phyloP scores from a whole-genome alignment of 2,888 invertebrate species.

The Stegophylla sp. region DNA sequence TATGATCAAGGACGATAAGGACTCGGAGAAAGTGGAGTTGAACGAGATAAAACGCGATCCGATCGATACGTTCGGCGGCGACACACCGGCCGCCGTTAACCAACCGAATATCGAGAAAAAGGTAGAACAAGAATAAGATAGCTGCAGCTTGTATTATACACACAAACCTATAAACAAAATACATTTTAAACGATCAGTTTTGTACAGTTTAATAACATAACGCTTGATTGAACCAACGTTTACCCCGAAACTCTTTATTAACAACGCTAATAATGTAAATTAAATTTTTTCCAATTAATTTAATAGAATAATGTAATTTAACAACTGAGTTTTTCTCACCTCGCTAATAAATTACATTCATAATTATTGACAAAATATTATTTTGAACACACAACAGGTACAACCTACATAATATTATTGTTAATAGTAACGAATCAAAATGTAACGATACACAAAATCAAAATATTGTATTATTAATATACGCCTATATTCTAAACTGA shows the following conservation, averaged over 20 bases:
- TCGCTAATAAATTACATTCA: no score
- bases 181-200: not conserved
- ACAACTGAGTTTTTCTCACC: no score
- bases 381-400: no score
- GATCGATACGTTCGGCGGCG: not conserved
- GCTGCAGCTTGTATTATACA: not conserved
- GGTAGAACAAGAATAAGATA: slow-evolving; percentile 46
- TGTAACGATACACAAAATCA: not conserved
- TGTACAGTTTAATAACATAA: not conserved
- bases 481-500: not conserved
- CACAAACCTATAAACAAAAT: not conserved
- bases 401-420: no score
- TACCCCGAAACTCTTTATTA: not conserved
- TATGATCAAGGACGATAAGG: not conserved
- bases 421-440: not conserved
- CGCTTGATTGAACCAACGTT: slow-evolving; percentile 10
- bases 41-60: slow-evolving; percentile 23
- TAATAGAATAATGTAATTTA: no score
- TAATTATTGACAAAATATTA: no score
- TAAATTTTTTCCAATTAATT: no score
- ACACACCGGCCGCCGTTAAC: no score
- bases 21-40: not conserved
- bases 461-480: not conserved
- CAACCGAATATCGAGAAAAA: slow-evolving; percentile 4
- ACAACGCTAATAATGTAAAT: not conserved